phyloP scores from a whole-genome alignment of 2,797 vertebrate genomes.

The Botia kubotai region DNA sequence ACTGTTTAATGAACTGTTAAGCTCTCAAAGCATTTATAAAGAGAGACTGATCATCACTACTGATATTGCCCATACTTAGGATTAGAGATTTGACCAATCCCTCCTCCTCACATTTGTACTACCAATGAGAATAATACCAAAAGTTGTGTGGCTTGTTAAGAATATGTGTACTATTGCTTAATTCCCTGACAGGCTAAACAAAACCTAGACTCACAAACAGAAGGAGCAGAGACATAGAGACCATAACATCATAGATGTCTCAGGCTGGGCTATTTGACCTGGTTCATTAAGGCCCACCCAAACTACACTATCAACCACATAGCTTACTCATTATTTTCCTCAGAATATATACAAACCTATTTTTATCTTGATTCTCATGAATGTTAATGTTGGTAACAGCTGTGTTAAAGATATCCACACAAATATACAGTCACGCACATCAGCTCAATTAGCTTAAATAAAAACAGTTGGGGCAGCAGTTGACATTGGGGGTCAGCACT shows the following conservation, averaged over 20 bases:
- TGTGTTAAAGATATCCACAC: slow-evolving; percentile 35
- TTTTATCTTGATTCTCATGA: slow-evolving; percentile 40
- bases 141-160: background rate
- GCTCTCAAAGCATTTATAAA: too few relatives aligned
- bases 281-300: background rate
- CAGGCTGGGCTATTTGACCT: background rate
- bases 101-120: background rate
- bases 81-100: background rate
- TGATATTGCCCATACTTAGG: background rate
- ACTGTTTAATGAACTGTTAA: too few relatives aligned
- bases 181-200: background rate
- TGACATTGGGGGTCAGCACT: slow-evolving; percentile 30
- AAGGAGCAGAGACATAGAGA: background rate
- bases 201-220: background rate
- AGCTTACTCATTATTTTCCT: background rate
- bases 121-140: background rate
- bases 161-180: background rate
- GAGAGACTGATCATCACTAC: background rate
- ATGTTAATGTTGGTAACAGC: slow-evolving; percentile 57
- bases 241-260: background rate
- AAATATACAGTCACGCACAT: slow-evolving; percentile 27
- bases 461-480: slow-evolving; percentile 20
- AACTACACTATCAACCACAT: background rate
- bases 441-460: slow-evolving; percentile 24
- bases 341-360: background rate